phyloP scores from a whole-genome alignment of 2,888 invertebrate species.

The Xanthorhoe designata region DNA sequence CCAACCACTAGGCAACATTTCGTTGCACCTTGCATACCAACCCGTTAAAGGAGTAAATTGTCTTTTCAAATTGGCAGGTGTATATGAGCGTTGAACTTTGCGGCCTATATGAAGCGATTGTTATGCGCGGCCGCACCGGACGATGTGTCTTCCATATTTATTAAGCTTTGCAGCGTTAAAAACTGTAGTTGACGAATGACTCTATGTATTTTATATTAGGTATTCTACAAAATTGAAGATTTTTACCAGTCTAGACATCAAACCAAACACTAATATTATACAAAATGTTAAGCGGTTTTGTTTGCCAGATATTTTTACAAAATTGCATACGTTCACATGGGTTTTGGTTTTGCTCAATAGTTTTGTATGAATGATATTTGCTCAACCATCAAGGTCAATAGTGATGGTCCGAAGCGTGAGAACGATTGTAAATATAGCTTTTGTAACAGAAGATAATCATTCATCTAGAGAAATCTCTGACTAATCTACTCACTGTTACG shows the following conservation, averaged over 20 bases:
- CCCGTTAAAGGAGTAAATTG: conserved; percentile 51
- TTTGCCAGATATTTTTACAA: background rate
- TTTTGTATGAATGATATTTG: conserved; percentile 22
- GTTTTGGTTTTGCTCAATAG: conserved; percentile 9
- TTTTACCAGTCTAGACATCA: background rate
- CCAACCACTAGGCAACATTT: conserved; percentile 64
- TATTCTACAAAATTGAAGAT: conserved; percentile 6
- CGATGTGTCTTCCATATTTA: conserved; percentile 66
- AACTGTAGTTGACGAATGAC: conserved; percentile 39
- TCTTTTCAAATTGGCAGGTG: conserved; percentile 67
- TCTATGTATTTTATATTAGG: conserved; percentile 28
- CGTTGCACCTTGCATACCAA: conserved; percentile 58
- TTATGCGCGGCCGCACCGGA: conserved; percentile 57
- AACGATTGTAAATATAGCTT: conserved; percentile 22
- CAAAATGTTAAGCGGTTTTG: background rate
- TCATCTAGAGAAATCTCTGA: conserved; percentile 3
- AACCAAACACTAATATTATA: background rate
- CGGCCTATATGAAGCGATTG: conserved; percentile 71
- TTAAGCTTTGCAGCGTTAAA: conserved; percentile 47
- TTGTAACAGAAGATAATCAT: conserved; percentile 11
- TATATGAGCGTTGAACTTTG: conserved; percentile 82
- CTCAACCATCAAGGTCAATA: conserved; percentile 20
- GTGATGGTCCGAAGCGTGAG: conserved; percentile 26
- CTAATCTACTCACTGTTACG: background rate
- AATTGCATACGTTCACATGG: conserved; percentile 1